Evolutionary conservation across 92 coral and sea anemone genomes (phyloP).

Genomic region (Montipora capitata): DNA sequence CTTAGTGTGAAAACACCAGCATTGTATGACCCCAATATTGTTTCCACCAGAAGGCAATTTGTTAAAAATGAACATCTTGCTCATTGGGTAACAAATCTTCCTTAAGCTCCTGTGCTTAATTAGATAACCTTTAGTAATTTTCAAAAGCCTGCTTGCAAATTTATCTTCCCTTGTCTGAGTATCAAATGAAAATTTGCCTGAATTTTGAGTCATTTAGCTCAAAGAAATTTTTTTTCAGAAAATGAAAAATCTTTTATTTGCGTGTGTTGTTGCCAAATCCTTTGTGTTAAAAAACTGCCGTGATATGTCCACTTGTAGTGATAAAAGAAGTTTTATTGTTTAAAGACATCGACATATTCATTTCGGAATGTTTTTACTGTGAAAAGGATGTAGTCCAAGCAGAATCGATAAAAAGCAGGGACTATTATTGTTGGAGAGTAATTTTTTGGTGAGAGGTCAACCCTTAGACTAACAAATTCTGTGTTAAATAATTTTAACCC

Average conservation of each 20-base stretch:
- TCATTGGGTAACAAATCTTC: too few relatives aligned
- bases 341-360: slow-evolving; percentile 8
- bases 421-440: too few relatives aligned
- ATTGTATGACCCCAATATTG: not conserved
- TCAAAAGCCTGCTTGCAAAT: too few relatives aligned
- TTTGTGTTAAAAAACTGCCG: not conserved
- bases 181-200: too few relatives aligned
- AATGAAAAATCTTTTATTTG: slow-evolving; percentile 8
- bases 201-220: too few relatives aligned
- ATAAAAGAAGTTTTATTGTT: slow-evolving; percentile 10
- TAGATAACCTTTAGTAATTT: too few relatives aligned
- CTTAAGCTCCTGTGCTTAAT: too few relatives aligned
- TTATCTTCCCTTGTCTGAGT: too few relatives aligned
- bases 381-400: not conserved
- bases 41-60: not conserved
- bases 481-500: not conserved
- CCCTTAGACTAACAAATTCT: not conserved
- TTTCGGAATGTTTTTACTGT: not conserved
- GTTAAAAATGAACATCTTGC: too few relatives aligned
- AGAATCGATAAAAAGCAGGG: not conserved
- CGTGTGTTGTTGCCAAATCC: slow-evolving; percentile 4
- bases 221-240: not conserved
- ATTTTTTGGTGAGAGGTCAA: not conserved
- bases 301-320: not conserved
- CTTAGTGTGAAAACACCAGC: slow-evolving; percentile 14